Conservation (phyloP, 2,888 invertebrate species). For the Conops quadrifasciatus region DNA sequence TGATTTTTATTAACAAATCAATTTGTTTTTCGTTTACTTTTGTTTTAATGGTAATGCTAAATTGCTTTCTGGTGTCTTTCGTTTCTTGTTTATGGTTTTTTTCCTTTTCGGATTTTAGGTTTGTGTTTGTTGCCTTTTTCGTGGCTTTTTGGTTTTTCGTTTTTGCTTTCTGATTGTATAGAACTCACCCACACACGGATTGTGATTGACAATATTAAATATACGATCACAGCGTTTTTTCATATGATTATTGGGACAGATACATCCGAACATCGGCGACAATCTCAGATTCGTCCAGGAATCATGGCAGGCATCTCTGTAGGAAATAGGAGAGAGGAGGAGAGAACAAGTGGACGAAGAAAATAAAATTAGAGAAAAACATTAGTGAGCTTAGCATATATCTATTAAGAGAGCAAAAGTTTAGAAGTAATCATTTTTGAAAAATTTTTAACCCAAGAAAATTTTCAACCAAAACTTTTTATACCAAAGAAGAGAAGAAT, state of each 20-base stretch:
- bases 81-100: conserved; percentile 23
- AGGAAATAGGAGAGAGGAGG: conserved; percentile 31
- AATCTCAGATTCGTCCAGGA: conserved; percentile 87
- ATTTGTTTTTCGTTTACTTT: conserved; percentile 31
- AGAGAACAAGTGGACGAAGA: no score
- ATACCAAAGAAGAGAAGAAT: no score
- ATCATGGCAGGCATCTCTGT: conserved; percentile 84
- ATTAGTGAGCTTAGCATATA: not conserved
- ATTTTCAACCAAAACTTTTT: no score
- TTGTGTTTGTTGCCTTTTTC: conserved; percentile 16
- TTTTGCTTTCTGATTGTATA: conserved; percentile 37
- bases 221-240: conserved; percentile 88
- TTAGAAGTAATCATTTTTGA: no score
- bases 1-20: conserved; percentile 21
- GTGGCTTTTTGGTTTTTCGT: conserved; percentile 35
- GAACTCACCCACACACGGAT: conserved; percentile 90
- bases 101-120: conserved; percentile 10
- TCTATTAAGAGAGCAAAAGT: no score
- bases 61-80: conserved; percentile 8
- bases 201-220: conserved; percentile 89
- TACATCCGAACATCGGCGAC: conserved; percentile 92
- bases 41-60: conserved; percentile 18
- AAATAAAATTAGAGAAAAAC: not conserved
- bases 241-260: conserved; percentile 90
- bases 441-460: no score